phyloP scores from a whole-genome alignment of 2,888 invertebrate genomes.

The Lordiphosa andalusiaca region DNA sequence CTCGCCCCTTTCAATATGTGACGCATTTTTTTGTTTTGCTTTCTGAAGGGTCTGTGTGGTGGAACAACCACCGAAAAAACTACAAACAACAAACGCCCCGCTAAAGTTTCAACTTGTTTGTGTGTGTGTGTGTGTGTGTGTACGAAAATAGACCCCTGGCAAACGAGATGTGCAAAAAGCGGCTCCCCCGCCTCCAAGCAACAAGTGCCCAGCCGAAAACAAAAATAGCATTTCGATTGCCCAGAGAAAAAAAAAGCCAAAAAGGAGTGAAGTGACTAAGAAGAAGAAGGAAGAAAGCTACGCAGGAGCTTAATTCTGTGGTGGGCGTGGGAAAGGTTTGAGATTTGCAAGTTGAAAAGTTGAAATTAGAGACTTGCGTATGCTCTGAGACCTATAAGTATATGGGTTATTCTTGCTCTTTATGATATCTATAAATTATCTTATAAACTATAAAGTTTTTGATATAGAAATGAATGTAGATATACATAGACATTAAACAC shows the following conservation, averaged over 20 bases:
- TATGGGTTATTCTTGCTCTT: too few species aligned
- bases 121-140: slow-evolving; percentile 23
- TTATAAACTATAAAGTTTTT: too few species aligned
- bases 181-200: slow-evolving; percentile 23
- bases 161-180: slow-evolving; percentile 4
- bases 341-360: slow-evolving; percentile 1
- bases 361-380: neutral
- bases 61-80: slow-evolving; percentile 58
- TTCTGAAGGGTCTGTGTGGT: slow-evolving; percentile 14
- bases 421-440: too few species aligned
- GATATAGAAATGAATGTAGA: too few species aligned
- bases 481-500: too few species aligned
- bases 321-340: slow-evolving; percentile 19
- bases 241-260: neutral
- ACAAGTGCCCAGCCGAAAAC: slow-evolving; percentile 54
- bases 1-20: slow-evolving; percentile 51
- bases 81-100: slow-evolving; percentile 36
- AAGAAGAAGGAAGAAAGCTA: slow-evolving; percentile 32
- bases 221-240: slow-evolving; percentile 52
- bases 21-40: slow-evolving; percentile 40
- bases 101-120: slow-evolving; percentile 32
- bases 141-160: slow-evolving; percentile 29
- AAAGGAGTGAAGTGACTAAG: slow-evolving; percentile 27
- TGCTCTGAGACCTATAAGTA: slow-evolving; percentile 1
- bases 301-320: slow-evolving; percentile 5